Evolutionary conservation across 2,888 invertebrate genomes (phyloP).

Genomic region (Drosophila trichaetosa): DNA sequence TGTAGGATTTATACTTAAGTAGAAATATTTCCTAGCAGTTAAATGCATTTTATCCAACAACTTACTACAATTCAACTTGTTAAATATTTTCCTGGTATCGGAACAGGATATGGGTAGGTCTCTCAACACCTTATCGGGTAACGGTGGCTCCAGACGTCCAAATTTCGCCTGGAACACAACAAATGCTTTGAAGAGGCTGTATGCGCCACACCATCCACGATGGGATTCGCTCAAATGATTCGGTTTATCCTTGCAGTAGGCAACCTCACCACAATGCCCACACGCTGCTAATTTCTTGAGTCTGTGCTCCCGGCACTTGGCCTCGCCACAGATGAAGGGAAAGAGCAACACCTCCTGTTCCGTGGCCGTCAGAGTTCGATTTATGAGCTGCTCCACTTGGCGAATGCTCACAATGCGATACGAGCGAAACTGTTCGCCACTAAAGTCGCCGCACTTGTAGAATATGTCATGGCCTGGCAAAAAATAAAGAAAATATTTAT

Average conservation of each 20-base stretch:
- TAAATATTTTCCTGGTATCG: conserved; percentile 78
- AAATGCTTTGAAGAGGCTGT: conserved; percentile 87
- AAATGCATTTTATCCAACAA: not conserved
- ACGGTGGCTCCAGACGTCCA: conserved; percentile 87
- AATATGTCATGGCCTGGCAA: conserved; percentile 86
- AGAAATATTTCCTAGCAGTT: not conserved
- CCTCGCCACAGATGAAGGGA: conserved; percentile 87
- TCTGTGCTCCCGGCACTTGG: conserved; percentile 87
- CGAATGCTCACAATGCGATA: conserved; percentile 88
- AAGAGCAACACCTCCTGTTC: conserved; percentile 90
- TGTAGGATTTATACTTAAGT: not conserved
- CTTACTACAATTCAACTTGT: conserved; percentile 75
- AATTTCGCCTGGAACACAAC: conserved; percentile 87
- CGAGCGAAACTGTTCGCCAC: conserved; percentile 87
- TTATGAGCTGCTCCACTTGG: conserved; percentile 87
- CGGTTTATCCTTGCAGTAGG: conserved; percentile 86
- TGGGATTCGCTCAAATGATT: conserved; percentile 86
- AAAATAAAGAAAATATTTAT: not conserved
- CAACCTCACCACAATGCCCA: conserved; percentile 87
- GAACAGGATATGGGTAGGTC: conserved; percentile 72
- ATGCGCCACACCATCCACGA: conserved; percentile 87
- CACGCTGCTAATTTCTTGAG: conserved; percentile 86
- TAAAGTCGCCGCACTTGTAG: conserved; percentile 84
- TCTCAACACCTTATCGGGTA: conserved; percentile 86
- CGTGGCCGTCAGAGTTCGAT: conserved; percentile 87